Evolutionary conservation across 2,113 vertebrate species (phyloP), one percentile per base, ranked within the genome.

Genomic region (Neogobius melanostomus): DNA sequence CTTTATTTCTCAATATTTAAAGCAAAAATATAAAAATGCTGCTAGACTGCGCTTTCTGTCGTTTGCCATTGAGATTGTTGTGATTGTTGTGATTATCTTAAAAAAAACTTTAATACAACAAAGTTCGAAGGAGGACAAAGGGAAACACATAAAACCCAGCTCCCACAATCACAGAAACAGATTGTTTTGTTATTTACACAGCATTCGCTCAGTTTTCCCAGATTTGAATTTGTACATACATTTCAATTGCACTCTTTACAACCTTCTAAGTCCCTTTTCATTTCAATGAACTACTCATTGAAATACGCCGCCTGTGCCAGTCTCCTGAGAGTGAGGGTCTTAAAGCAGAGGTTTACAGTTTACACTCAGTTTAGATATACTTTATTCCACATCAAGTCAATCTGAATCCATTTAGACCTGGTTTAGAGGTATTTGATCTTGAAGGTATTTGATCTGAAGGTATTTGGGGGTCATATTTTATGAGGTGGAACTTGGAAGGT

Each of bases 1-100:
- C 81, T 91, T 89, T 90, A 91, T 91, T 91, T 86, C 88, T 85
- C 82, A 90, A 91, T 90, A 89, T 75, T 88, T 89, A 83, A 91
- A 93, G 88, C 89, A 90, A 87, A 82, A 88, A 87, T 85, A 90
- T 53, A 82, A 81, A 76, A 90, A 89, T 74, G 86, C 82, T 89
- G 82, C 81, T 77, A 85, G 74, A 69, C 82, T 83, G 72, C 81
- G 85, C 85, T 66, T 79, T 76, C 56, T 17, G 71, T 88, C 81
- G 81, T 78, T 83, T 47, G 51, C 72, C 72, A 84, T 86, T 60
- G 28, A n/a, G n/a, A n/a, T n/a, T n/a, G n/a, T n/a, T n/a, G n/a
- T n/a, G n/a, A 69, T 36, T 36, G 28, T 80, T 42, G 53, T 56
- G 71, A 74, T 82, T 77, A 82, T 77, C 66, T 66, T 73, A 36